These are phyloP conservation scores for Hemicrepidius hirtus DNA, from an alignment of 2,888 invertebrate species.

Conservation along the genomic window DNA sequence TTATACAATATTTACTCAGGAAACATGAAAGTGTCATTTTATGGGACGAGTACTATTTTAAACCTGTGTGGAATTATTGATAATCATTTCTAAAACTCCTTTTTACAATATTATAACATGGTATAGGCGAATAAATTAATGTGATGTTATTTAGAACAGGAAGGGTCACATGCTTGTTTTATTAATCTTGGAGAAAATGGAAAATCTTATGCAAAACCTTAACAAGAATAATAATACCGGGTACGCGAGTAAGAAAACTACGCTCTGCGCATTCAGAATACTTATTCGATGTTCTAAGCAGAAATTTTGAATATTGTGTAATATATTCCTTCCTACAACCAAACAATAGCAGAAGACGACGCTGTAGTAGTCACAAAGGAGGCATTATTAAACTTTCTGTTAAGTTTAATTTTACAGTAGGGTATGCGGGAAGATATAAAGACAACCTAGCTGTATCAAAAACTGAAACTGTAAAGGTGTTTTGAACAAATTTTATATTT, in stretches of 20 bases:
- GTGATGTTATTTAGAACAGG: slow-evolving; percentile 2
- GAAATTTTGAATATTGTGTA: slow-evolving; percentile 19
- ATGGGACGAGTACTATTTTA: too few species aligned
- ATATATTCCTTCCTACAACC: slow-evolving; percentile 4
- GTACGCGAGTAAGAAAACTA: background rate
- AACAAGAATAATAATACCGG: slow-evolving; percentile 9
- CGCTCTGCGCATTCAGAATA: slow-evolving; percentile 2
- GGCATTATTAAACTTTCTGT: slow-evolving; percentile 16
- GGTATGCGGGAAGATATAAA: background rate
- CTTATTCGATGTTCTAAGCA: slow-evolving; percentile 15
- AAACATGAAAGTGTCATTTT: too few species aligned
- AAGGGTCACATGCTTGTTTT: background rate
- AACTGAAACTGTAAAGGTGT: too few species aligned
- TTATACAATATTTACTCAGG: too few species aligned
- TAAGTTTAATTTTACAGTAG: slow-evolving; percentile 10
- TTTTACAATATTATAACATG: background rate
- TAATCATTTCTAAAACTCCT: too few species aligned
- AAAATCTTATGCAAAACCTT: background rate
- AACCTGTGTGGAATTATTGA: too few species aligned
- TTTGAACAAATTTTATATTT: background rate
- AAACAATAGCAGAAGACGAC: slow-evolving; percentile 16
- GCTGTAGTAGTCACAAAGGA: background rate
- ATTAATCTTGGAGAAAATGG: background rate
- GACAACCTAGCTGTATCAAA: background rate
- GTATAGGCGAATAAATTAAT: background rate